Base-by-base conservation (phyloP, 2,113 vertebrate genomes). In the Xiphorhynchus elegans region DNA sequence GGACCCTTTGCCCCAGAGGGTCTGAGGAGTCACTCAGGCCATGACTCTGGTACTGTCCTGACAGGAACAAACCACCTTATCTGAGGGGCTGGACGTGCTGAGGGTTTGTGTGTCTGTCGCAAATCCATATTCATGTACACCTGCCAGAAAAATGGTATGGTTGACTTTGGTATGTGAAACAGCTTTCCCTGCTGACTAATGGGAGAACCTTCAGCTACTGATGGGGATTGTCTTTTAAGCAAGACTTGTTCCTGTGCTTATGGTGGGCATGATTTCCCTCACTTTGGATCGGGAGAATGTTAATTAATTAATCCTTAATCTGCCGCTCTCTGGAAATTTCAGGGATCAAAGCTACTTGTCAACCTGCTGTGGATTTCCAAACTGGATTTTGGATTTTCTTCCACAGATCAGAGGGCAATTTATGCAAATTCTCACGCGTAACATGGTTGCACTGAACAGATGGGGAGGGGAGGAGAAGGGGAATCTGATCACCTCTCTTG, bases 401-500 rank as follows among this genome's bases (percentile, higher is more conserved):
- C 76, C 76, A 55, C 66, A 90, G 92, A 97, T 96, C 95, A 95
- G 92, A 96, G 83, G 93, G 86, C 93, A 97, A 89, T 91, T 96
- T 95, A 96, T 96, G 95, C 96, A 96, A 97, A 97, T 96, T 96
- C 95, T 96, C 62, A 82, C 46, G 13, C 5, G 12, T 78, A 95
- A 84, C 69, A 50, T 33, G 86, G 95, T 93, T 90, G 90, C 90
- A 66, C 29, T 21, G 95, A 97, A 96, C 96, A 96, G 96, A 97
- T 97, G 96, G 96, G 95, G 92, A 95, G 91, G 94, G 93, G 95
- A 96, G 95, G 96, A 90, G 88, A 95, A 95, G 93, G 77, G 95
- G 96, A 97, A 97, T 97, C 96, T 93, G 96, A 97, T 97, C 93
- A 93, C 96, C 93, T 89, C 93, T 96, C 95, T 93, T 92, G 93